Base-by-base conservation (phyloP, 2,888 invertebrate species). In the Andricus quercusramuli region DNA sequence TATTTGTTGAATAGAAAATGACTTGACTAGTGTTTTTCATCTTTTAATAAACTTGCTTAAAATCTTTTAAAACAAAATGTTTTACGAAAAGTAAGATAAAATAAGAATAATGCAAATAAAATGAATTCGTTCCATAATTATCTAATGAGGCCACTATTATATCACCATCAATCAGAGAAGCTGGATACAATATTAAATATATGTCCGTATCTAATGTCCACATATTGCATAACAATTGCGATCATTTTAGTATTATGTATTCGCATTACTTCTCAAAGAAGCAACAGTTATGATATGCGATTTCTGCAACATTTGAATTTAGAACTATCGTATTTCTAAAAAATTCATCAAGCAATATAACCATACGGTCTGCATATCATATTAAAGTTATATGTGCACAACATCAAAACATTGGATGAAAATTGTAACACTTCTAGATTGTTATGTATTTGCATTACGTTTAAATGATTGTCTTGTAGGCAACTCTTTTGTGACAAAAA, bases 401-500 rank as follows among this genome's bases (percentile, higher is more conserved):
- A 51, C n/a, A 9, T 22, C 56, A 59, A 22, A 59, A 11, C 11
- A 59, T 22, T 59, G 3, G 11, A n/a, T 22, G 56, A 11, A 59
- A 22, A 59, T 22, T 22, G 3, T 22, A 1, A n/a, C n/a, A 56
- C 9, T n/a, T 9, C 25, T 25, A 15, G 11, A 25, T 3, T 25
- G 13, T 64, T 64, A 25, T 29, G 64, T 64, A 64, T 64, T 64
- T 29, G 64, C 64, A 64, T 64, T 59, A 59, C 22, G 13, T 22
- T 22, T 11, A 22, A 11, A 59, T 22, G 22, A 59, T 22, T 22
- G 3, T 59, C 4, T 59, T 11, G 22, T 22, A 56, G n/a, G 56
- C 3, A 56, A 56, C 56, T 11, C 1, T 56, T 56, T 56, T 11
- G 9, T n/a, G n/a, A n/a, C n/a, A n/a, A n/a, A n/a, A n/a, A n/a